A percentile compares a stretch with the other conserved stretches of the same genome.
Evolutionary conservation across 1,140 invertebrate species (phyloP).

Genomic region (Notospermus geniculatus): DNA sequence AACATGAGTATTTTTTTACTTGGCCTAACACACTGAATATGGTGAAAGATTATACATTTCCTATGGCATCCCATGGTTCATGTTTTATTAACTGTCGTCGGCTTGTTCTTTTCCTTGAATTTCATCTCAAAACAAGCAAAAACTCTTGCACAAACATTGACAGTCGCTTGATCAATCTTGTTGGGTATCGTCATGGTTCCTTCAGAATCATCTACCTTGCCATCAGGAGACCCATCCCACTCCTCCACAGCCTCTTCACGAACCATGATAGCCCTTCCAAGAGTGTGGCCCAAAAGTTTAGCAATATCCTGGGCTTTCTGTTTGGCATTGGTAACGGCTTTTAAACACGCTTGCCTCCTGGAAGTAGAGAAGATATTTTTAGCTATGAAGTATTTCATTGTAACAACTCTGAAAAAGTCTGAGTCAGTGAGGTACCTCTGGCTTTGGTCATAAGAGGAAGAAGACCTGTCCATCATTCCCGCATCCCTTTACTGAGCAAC

Average conservation of each 20-base stretch:
- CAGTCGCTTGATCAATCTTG: conserved; percentile 28
- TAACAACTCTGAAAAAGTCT: too few species aligned
- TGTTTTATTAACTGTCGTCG: not conserved
- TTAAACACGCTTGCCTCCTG: conserved; percentile 44
- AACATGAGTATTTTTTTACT: too few species aligned
- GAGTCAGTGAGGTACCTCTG: too few species aligned
- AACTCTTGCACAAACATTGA: conserved; percentile 35
- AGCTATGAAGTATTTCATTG: not conserved
- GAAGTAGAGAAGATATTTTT: not conserved
- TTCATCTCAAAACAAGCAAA: conserved; percentile 42
- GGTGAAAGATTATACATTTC: too few species aligned
- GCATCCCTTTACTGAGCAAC: too few species aligned
- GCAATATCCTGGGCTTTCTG: conserved; percentile 51
- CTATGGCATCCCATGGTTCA: too few species aligned
- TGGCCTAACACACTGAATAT: too few species aligned
- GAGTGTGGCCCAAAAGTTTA: conserved; percentile 36
- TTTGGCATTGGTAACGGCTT: conserved; percentile 49
- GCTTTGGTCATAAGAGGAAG: too few species aligned
- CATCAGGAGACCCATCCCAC: conserved; percentile 28
- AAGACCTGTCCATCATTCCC: too few species aligned
- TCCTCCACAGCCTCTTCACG: conserved; percentile 38
- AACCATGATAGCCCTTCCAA: conserved; percentile 39
- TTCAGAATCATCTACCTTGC: conserved; percentile 27
- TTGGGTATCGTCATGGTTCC: conserved; percentile 32
- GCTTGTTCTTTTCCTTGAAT: conserved; percentile 32